Conservation (phyloP, 2,797 vertebrate genomes). For the Hippopotamyrus pictus region DNA sequence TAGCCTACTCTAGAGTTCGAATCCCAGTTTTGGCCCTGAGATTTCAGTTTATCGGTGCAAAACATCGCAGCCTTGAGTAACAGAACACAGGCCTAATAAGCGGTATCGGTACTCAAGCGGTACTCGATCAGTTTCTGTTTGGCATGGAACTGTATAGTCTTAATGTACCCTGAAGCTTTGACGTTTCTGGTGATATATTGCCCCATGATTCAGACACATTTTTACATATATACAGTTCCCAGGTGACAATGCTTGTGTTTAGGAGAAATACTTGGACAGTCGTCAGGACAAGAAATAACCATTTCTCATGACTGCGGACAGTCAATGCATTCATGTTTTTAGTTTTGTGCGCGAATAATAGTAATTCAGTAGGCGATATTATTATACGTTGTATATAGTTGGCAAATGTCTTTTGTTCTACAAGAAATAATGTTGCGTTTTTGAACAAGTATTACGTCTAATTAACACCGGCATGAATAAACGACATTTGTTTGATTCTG, state of each 20-base stretch:
- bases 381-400: neutral
- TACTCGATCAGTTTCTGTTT: neutral
- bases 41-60: neutral
- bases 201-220: neutral
- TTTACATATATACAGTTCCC: neutral
- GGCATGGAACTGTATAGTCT: neutral
- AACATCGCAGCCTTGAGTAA: neutral
- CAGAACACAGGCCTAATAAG: neutral
- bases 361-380: neutral
- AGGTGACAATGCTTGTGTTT: neutral
- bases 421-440: neutral
- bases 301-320: neutral
- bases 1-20: neutral
- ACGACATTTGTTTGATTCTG: neutral
- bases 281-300: neutral
- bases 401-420: neutral
- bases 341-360: neutral
- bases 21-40: neutral
- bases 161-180: neutral
- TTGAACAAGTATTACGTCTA: neutral
- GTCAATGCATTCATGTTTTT: neutral
- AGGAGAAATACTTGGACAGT: neutral
- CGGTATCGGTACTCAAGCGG: neutral
- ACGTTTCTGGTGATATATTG: neutral
- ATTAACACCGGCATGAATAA: neutral